Conservation (phyloP, 92 coral and sea anemone species). For the Heliopora coerulea region DNA sequence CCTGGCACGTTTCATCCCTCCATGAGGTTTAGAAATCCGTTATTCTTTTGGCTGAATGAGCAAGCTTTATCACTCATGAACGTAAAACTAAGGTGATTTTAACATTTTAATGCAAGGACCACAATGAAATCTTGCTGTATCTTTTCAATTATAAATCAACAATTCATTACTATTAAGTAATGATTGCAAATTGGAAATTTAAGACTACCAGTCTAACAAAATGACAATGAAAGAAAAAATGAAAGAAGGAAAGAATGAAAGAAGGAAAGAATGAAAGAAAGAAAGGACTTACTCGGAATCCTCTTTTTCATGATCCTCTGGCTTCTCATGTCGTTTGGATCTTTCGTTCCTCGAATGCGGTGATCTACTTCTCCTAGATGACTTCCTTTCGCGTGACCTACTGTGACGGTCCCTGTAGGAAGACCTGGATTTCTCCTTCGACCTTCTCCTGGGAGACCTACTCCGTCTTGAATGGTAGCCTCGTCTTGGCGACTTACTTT, state of each 20-base stretch:
- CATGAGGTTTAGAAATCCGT: no score
- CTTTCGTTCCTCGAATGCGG: slow-evolving; percentile 54
- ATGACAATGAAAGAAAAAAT: neutral
- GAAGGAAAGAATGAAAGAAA: neutral
- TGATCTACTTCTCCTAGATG: slow-evolving; percentile 28
- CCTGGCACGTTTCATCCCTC: no score
- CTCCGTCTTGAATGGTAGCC: slow-evolving; percentile 62
- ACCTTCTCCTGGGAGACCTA: slow-evolving; percentile 62
- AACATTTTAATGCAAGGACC: no score
- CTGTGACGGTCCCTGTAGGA: neutral
- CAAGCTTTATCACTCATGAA: no score
- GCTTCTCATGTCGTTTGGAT: slow-evolving; percentile 68
- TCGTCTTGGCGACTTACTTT: slow-evolving; percentile 55
- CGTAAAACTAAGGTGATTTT: no score
- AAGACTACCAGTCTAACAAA: no score
- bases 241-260: no score
- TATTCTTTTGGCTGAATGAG: no score
- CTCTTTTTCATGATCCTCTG: slow-evolving; percentile 62
- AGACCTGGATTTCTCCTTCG: slow-evolving; percentile 54
- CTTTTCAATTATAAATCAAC: no score
- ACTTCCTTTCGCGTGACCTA: slow-evolving; percentile 23
- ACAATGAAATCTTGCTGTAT: no score
- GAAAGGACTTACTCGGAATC: slow-evolving; percentile 76
- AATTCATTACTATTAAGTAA: no score
- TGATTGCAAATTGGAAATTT: no score